phyloP scores from a whole-genome alignment of 2,888 invertebrate species.

The Drosophila greeni region DNA sequence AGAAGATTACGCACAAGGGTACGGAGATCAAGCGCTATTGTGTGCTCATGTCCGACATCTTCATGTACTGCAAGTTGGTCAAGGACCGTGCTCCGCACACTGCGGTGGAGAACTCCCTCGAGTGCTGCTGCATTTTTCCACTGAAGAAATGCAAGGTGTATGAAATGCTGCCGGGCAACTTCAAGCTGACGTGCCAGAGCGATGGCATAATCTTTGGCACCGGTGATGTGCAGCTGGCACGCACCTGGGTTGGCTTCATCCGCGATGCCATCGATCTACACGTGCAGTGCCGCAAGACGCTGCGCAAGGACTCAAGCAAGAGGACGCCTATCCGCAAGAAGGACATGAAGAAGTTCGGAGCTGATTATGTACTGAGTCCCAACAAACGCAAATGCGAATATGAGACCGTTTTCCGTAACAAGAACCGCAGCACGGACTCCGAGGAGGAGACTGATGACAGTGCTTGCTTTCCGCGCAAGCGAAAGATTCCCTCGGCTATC shows the following conservation, averaged over 20 bases:
- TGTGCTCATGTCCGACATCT: conserved; percentile 85
- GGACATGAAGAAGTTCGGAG: conserved; percentile 80
- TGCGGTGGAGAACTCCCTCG: conserved; percentile 81
- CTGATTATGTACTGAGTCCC: conserved; percentile 80
- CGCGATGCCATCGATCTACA: conserved; percentile 81
- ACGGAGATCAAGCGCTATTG: conserved; percentile 82
- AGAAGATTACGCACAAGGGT: conserved; percentile 81
- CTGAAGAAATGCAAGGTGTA: conserved; percentile 84
- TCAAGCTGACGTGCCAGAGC: conserved; percentile 82
- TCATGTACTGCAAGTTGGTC: conserved; percentile 85
- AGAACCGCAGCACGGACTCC: conserved; percentile 72
- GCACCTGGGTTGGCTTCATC: conserved; percentile 81
- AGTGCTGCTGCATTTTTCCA: conserved; percentile 84
- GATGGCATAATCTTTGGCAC: conserved; percentile 82
- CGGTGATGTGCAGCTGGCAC: conserved; percentile 80
- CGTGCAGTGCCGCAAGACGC: conserved; percentile 81
- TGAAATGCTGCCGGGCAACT: conserved; percentile 81
- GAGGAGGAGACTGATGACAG: conserved; percentile 69
- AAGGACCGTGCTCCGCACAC: conserved; percentile 80
- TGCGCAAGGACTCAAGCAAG: conserved; percentile 83
- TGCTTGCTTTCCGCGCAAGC: conserved; percentile 70
- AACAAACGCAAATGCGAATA: conserved; percentile 79
- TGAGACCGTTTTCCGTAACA: conserved; percentile 77
- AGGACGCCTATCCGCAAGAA: conserved; percentile 82
- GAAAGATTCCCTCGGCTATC: conserved; percentile 44